These are phyloP conservation scores for Carassius gibelio DNA, from an alignment of 2,113 vertebrate species.

Conservation along the genomic window DNA sequence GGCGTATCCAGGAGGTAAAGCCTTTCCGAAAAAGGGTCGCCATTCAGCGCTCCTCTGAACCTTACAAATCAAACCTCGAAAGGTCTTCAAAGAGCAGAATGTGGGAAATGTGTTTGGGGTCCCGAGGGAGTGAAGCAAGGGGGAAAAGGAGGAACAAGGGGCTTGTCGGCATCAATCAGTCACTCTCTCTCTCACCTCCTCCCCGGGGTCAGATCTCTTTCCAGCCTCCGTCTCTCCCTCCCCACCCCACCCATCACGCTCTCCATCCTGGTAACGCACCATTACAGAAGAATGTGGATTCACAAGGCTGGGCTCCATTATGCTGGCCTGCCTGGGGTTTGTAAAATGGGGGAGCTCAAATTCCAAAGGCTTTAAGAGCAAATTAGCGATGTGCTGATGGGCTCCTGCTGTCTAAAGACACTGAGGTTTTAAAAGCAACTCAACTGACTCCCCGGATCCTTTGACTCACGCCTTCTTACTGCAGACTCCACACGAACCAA, in stretches of 20 bases:
- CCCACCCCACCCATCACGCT: slow-evolving; percentile 56
- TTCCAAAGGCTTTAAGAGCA: slow-evolving; percentile 70
- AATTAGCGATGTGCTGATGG: slow-evolving; percentile 68
- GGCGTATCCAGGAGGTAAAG: slow-evolving; percentile 83
- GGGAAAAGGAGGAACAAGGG: slow-evolving; percentile 43
- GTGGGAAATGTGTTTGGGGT: slow-evolving; percentile 79
- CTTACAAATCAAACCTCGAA: slow-evolving; percentile 84
- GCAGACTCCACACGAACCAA: slow-evolving; percentile 11
- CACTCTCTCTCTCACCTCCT: slow-evolving; percentile 63
- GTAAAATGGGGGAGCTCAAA: slow-evolving; percentile 67
- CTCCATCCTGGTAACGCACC: slow-evolving; percentile 68
- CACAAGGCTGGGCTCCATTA: slow-evolving; percentile 68
- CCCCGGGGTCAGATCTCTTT: slow-evolving; percentile 70
- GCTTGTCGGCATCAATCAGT: slow-evolving; percentile 69
- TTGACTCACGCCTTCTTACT: background rate
- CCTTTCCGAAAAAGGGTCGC: slow-evolving; percentile 81
- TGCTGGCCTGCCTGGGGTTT: slow-evolving; percentile 55
- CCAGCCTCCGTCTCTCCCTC: slow-evolving; percentile 43
- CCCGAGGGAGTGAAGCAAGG: slow-evolving; percentile 50
- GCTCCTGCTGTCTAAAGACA: slow-evolving; percentile 46
- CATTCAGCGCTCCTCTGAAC: slow-evolving; percentile 83
- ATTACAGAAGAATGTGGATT: slow-evolving; percentile 77
- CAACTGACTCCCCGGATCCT: slow-evolving; percentile 22
- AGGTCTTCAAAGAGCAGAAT: slow-evolving; percentile 92
- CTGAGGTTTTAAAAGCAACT: slow-evolving; percentile 30